phyloP scores from a whole-genome alignment of 2,797 vertebrate species.

The Sylvia borin region DNA sequence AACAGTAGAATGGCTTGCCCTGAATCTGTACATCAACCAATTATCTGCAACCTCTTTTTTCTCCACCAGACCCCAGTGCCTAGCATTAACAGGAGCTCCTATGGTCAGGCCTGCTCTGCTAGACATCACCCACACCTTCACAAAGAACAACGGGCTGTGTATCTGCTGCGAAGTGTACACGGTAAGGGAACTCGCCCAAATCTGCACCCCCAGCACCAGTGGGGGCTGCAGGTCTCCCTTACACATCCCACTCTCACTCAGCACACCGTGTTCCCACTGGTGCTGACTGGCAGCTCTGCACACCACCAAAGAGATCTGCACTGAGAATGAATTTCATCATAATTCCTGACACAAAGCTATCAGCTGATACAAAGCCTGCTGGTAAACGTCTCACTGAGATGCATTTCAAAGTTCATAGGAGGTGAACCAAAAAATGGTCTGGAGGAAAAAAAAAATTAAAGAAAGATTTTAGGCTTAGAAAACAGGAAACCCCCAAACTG shows the following conservation, averaged over 20 bases:
- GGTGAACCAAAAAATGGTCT: conserved; percentile 26
- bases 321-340: neutral
- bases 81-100: conserved; percentile 87
- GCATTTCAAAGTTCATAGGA: conserved; percentile 25
- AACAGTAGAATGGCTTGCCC: neutral
- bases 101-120: conserved; percentile 90
- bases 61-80: conserved; percentile 88
- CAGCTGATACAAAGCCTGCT: neutral
- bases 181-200: conserved; percentile 76
- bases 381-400: conserved; percentile 23
- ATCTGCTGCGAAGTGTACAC: conserved; percentile 89
- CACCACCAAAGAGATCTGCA: neutral
- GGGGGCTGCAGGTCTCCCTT: neutral
- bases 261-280: neutral
- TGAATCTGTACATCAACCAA: neutral
- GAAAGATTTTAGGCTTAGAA: neutral
- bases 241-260: neutral
- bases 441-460: neutral
- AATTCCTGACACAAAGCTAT: neutral
- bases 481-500: neutral
- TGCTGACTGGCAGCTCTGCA: neutral
- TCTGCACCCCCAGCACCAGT: neutral
- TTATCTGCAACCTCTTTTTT: neutral
- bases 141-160: conserved; percentile 93
- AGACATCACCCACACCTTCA: conserved; percentile 89